A percentile compares a stretch with the other conserved stretches of the same genome.
phyloP scores from a whole-genome alignment of 1,140 invertebrate genomes.

The Tetragnatha versicolor region DNA sequence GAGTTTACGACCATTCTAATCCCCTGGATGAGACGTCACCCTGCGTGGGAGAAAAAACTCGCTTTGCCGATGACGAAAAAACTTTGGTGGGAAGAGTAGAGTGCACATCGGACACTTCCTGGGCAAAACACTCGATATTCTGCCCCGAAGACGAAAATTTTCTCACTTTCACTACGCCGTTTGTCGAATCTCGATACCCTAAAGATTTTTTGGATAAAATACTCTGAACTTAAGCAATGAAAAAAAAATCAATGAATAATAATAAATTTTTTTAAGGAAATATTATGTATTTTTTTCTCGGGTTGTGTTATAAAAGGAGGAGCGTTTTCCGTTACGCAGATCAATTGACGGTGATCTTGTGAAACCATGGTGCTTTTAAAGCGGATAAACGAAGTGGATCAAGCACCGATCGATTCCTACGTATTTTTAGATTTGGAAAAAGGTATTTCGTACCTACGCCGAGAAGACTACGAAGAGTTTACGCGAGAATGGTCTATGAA shows the following conservation, averaged over 20 bases:
- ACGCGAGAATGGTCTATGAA: not conserved
- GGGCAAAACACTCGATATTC: not conserved
- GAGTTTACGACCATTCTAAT: not conserved
- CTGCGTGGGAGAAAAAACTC: not conserved
- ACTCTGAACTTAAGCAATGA: not conserved
- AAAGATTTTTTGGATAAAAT: not conserved
- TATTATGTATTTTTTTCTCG: not conserved
- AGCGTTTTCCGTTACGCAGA: too few relatives aligned
- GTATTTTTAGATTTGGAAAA: not conserved
- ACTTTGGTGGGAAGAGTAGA: not conserved
- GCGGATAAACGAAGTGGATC: too few relatives aligned
- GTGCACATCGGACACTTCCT: not conserved
- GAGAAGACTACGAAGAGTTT: not conserved
- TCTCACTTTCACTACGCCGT: not conserved
- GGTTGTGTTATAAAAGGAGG: too few relatives aligned
- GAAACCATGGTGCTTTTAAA: too few relatives aligned
- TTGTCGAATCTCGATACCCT: not conserved
- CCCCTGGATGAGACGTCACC: not conserved
- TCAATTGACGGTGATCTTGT: too few relatives aligned
- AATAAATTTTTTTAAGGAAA: not conserved
- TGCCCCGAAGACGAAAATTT: not conserved
- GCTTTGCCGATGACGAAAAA: not conserved
- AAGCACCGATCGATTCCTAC: not conserved
- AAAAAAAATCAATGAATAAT: not conserved
- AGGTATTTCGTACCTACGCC: not conserved